Percentiles rank a stretch among this genome's conserved stretches.
These are phyloP conservation scores for Diplogasteroides magnus DNA, from an alignment of 1,140 invertebrate genomes.

Conservation along the genomic window DNA sequence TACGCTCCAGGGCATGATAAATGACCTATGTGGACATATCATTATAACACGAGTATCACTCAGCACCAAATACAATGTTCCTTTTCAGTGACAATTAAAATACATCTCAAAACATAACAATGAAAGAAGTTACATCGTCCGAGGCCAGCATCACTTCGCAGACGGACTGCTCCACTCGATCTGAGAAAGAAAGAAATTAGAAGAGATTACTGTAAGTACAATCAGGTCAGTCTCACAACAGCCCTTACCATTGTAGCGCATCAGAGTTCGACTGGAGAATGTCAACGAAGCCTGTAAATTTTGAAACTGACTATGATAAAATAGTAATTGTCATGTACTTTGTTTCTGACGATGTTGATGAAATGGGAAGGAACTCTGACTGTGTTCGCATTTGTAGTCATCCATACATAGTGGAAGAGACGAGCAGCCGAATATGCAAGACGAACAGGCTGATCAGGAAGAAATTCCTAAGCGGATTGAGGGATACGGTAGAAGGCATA, in stretches of 20 bases:
- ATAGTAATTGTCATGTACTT: no score
- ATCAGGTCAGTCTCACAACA: background rate
- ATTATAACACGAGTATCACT: no score
- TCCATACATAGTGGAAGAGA: conserved; percentile 35
- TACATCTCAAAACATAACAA: no score
- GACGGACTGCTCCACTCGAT: background rate
- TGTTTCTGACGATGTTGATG: conserved; percentile 41
- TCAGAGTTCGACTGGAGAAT: conserved; percentile 40
- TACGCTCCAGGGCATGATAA: conserved; percentile 33
- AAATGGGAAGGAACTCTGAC: conserved; percentile 17
- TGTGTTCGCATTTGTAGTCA: background rate
- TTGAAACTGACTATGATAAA: no score
- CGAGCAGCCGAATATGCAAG: conserved; percentile 28
- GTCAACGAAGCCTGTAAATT: conserved; percentile 34
- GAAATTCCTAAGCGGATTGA: conserved; percentile 13
- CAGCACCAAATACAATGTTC: conserved; percentile 27
- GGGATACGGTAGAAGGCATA: background rate
- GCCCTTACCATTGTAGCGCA: conserved; percentile 38
- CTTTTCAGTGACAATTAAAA: no score
- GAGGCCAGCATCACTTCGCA: background rate
- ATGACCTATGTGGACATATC: no score
- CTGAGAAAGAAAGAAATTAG: background rate
- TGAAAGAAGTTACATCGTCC: background rate
- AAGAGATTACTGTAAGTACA: conserved; percentile 6
- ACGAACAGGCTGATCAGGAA: conserved; percentile 1